Conservation (phyloP, 2,113 vertebrate species). For the Ochotona princeps region DNA sequence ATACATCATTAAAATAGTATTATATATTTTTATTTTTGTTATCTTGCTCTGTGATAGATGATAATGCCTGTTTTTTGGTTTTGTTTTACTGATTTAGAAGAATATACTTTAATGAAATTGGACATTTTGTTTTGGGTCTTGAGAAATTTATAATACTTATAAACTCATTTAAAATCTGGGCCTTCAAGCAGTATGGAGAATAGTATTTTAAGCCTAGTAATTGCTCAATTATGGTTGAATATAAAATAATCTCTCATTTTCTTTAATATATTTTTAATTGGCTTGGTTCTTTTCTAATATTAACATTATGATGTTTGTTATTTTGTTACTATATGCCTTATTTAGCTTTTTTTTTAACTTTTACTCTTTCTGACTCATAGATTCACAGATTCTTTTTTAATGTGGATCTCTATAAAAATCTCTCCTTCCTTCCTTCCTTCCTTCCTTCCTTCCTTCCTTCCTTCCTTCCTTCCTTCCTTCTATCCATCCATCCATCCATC, state of each 20-base stretch:
- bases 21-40: not conserved
- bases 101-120: constrained; percentile 39
- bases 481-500: no score
- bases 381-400: constrained; percentile 25
- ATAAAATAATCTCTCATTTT: not conserved
- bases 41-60: not conserved
- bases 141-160: constrained; percentile 12
- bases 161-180: constrained; percentile 5
- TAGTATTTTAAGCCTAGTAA: not conserved
- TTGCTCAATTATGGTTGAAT: not conserved
- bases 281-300: constrained; percentile 27
- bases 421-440: no score
- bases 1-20: not conserved
- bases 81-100: constrained; percentile 38
- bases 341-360: not conserved
- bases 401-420: not conserved
- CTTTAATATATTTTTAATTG: constrained; percentile 12
- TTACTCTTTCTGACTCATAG: constrained; percentile 28
- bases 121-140: constrained; percentile 34
- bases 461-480: no score
- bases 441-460: no score
- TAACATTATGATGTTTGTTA: not conserved
- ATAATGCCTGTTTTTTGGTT: not conserved
- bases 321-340: not conserved
- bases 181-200: not conserved